phyloP scores from a whole-genome alignment of 2,113 vertebrate species.

The Catagonus wagneri region DNA sequence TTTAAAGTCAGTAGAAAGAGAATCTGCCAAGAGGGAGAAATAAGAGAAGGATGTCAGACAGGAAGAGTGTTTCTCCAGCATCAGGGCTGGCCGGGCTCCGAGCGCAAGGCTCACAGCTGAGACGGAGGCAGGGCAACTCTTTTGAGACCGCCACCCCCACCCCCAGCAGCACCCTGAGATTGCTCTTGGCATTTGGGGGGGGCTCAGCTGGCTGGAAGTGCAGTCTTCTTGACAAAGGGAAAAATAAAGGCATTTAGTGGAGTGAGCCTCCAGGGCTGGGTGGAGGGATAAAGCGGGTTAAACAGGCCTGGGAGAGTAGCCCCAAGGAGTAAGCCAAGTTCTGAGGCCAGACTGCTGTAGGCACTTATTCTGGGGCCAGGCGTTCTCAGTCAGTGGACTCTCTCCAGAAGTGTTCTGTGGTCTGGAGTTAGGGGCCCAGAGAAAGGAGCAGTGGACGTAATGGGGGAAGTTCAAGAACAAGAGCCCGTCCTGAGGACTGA shows the following conservation, averaged over 20 bases:
- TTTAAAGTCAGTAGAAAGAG: neutral
- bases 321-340: neutral
- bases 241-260: neutral
- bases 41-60: neutral
- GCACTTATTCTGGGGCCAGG: neutral
- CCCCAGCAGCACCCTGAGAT: neutral
- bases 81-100: accelerated
- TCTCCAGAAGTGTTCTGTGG: neutral
- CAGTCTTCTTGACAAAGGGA: neutral
- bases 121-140: neutral
- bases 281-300: neutral
- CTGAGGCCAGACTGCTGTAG: neutral
- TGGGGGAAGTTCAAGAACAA: neutral
- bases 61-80: neutral
- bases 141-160: neutral
- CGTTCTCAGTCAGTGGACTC: neutral
- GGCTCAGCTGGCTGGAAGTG: neutral
- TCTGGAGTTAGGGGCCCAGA: neutral
- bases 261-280: too few species aligned
- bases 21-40: neutral
- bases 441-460: neutral
- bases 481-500: neutral
- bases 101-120: neutral
- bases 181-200: neutral
- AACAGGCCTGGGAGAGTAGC: neutral